A percentile compares a stretch with the other conserved stretches of the same genome.
phyloP scores from a whole-genome alignment of 2,797 vertebrate species.

The Pogoniulus pusillus region DNA sequence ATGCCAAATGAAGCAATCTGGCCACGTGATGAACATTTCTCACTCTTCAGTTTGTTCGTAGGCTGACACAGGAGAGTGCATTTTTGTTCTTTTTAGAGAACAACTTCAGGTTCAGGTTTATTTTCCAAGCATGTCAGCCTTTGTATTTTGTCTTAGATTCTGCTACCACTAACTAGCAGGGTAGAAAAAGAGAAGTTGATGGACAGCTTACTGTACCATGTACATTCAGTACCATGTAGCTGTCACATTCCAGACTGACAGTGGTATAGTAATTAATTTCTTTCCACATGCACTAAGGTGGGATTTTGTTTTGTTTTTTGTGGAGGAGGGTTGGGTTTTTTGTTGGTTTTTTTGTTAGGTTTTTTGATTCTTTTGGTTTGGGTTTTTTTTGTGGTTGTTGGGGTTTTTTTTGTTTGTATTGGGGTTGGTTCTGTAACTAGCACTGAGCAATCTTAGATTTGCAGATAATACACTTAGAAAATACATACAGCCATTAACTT shows the following conservation, averaged over 20 bases:
- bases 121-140: background rate
- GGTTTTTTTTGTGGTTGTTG: background rate
- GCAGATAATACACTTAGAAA: background rate
- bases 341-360: no score
- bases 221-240: background rate
- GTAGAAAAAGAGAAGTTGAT: background rate
- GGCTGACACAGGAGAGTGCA: background rate
- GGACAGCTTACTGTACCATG: background rate
- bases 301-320: no score
- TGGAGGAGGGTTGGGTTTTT: no score
- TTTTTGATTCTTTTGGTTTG: no score
- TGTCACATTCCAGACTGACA: background rate
- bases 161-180: background rate
- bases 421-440: background rate
- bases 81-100: background rate
- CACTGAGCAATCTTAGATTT: background rate
- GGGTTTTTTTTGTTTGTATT: no score
- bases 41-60: background rate
- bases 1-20: background rate
- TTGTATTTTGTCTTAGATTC: background rate
- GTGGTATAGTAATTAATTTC: background rate
- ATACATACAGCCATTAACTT: background rate
- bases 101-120: background rate
- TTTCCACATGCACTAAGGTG: background rate
- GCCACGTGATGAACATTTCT: background rate